phyloP scores from a whole-genome alignment of 1,140 invertebrate species.

The Lucilia sericata region DNA sequence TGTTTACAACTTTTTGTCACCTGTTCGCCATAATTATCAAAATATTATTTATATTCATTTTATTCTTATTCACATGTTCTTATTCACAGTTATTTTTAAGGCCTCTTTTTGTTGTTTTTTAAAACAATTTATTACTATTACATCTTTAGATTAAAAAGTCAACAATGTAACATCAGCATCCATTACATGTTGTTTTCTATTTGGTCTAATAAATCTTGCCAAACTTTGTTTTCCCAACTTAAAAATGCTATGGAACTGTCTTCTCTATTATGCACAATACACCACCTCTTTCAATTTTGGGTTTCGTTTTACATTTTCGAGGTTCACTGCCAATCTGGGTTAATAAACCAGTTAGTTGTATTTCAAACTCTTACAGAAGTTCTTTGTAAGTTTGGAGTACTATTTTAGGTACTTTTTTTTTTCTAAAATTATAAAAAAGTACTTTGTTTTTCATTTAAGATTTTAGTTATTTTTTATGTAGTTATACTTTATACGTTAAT shows the following conservation, averaged over 20 bases:
- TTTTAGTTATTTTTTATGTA: no score
- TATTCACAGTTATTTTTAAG: no score
- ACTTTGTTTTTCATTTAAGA: no score
- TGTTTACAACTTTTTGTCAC: no score
- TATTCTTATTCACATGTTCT: no score
- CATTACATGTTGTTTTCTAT: not conserved
- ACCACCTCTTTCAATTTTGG: not conserved
- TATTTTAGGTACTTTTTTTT: no score
- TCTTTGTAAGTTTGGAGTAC: no score
- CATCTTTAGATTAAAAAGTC: not conserved
- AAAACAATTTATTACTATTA: not conserved
- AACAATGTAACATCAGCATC: not conserved
- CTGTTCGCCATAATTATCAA: no score
- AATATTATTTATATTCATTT: no score
- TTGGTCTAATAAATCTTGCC: not conserved
- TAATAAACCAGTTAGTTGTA: not conserved
- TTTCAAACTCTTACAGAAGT: no score
- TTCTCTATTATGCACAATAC: not conserved
- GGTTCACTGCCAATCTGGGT: conserved; percentile 3
- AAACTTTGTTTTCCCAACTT: not conserved
- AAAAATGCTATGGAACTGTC: not conserved
- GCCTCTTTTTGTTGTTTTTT: not conserved
- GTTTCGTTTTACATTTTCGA: not conserved
- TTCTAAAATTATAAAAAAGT: no score
- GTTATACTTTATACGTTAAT: no score